phyloP scores from a whole-genome alignment of 1,140 invertebrate genomes.

The Chrysoperla carnea region DNA sequence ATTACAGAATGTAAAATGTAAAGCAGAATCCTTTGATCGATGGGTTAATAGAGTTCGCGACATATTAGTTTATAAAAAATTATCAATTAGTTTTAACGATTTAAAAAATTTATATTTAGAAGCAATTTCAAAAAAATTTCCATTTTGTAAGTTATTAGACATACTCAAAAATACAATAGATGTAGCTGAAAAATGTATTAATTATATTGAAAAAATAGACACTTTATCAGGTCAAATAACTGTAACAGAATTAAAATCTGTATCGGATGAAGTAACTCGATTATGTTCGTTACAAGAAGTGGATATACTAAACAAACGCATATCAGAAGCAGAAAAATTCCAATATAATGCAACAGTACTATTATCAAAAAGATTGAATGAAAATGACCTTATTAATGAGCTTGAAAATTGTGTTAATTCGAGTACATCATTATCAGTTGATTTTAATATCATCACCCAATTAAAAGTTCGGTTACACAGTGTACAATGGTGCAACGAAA shows the following conservation, averaged over 20 bases:
- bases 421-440: constrained; percentile 66
- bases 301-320: constrained; percentile 49
- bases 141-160: constrained; percentile 65
- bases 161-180: constrained; percentile 58
- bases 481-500: constrained; percentile 56
- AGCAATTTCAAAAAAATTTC: constrained; percentile 65
- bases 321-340: constrained; percentile 38
- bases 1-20: constrained; percentile 68
- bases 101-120: constrained; percentile 58
- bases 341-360: constrained; percentile 27
- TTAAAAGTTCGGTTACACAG: constrained; percentile 60
- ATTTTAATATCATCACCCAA: constrained; percentile 57
- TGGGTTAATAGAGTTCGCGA: constrained; percentile 76
- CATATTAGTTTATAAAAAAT: constrained; percentile 58
- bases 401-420: constrained; percentile 54
- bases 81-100: constrained; percentile 51
- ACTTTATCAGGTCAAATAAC: constrained; percentile 69
- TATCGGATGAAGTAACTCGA: constrained; percentile 72
- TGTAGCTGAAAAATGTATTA: constrained; percentile 82
- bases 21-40: constrained; percentile 79
- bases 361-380: constrained; percentile 34
- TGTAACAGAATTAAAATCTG: constrained; percentile 70
- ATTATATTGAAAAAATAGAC: constrained; percentile 78
- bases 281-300: constrained; percentile 75
- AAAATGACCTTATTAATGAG: constrained; percentile 41